A percentile compares a stretch with the other conserved stretches of the same genome.
phyloP scores from a whole-genome alignment of 1,140 invertebrate genomes.

The Leptonema lineaticorne region DNA sequence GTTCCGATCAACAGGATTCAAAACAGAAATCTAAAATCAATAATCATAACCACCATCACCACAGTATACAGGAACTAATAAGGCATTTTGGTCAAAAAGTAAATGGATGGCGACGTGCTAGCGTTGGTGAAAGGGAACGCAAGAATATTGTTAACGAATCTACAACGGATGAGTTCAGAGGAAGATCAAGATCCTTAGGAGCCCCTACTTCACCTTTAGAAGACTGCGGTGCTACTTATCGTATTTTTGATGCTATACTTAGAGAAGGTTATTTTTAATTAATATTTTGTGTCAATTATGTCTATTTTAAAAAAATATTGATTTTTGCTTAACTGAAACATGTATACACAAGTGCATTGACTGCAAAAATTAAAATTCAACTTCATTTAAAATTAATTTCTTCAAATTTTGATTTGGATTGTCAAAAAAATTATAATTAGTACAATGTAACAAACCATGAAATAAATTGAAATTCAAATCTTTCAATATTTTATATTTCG shows the following conservation, averaged over 20 bases:
- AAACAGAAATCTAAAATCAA: not conserved
- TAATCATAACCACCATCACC: conserved; percentile 56
- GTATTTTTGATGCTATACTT: conserved; percentile 77
- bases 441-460: too few species aligned
- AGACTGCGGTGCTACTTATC: conserved; percentile 78
- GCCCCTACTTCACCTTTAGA: conserved; percentile 58
- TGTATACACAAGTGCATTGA: too few species aligned
- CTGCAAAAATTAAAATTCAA: too few species aligned
- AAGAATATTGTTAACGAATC: conserved; percentile 53
- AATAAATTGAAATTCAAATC: too few species aligned
- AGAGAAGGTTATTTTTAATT: conserved; percentile 66
- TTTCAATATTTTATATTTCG: too few species aligned
- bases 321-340: too few species aligned
- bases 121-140: conserved; percentile 47
- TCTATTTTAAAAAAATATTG: too few species aligned
- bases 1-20: not conserved
- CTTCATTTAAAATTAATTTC: too few species aligned
- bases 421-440: too few species aligned
- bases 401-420: too few species aligned
- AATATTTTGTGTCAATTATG: not conserved
- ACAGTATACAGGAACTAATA: conserved; percentile 72
- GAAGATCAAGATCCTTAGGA: conserved; percentile 75
- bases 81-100: conserved; percentile 69
- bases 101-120: conserved; percentile 61
- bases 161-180: conserved; percentile 64